phyloP scores from a whole-genome alignment of 2,797 vertebrate species.

The Coreius guichenoti region DNA sequence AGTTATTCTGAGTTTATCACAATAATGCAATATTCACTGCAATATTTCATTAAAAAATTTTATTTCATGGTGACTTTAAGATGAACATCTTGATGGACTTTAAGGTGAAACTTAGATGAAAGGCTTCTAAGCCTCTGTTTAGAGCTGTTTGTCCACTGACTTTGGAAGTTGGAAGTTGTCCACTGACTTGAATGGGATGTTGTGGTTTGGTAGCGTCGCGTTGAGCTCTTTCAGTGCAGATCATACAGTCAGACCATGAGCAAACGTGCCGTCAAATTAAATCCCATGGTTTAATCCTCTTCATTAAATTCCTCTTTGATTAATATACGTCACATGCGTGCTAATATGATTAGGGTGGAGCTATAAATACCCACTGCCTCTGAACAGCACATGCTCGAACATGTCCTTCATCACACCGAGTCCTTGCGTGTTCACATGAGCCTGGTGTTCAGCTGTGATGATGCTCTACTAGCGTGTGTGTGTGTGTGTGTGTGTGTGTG shows the following conservation, averaged over 20 bases:
- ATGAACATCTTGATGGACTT: no score
- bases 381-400: background rate
- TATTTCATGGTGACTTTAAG: no score
- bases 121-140: background rate
- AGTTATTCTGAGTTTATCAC: background rate
- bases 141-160: no score
- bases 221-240: background rate
- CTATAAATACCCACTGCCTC: background rate
- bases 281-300: background rate
- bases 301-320: conserved; percentile 3
- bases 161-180: no score
- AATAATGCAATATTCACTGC: background rate
- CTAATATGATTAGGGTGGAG: conserved; percentile 18
- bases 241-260: background rate
- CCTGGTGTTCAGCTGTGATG: background rate
- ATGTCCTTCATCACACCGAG: background rate
- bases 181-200: no score
- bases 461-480: background rate
- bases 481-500: conserved; percentile 5
- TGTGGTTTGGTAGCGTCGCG: no score
- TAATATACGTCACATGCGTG: background rate
- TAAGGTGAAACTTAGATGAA: background rate
- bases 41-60: no score
- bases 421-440: background rate
- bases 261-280: background rate